These are phyloP conservation scores for Aphrocallistes beatrix DNA, from an alignment of 37 sponge, comb jelly and placozoan species.

Conservation along the genomic window DNA sequence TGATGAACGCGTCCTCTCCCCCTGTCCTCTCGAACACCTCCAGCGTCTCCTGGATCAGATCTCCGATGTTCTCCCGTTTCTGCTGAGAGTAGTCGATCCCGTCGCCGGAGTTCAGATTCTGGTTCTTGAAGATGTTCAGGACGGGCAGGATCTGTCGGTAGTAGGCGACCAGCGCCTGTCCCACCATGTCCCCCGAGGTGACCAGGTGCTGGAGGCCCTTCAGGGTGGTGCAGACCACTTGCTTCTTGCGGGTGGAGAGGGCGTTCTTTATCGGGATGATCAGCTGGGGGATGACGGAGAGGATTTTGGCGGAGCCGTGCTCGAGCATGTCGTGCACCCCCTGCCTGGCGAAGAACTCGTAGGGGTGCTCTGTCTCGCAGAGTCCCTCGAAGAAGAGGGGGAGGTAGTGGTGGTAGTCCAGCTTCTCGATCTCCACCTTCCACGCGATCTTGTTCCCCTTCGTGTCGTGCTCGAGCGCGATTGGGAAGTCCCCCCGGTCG, in stretches of 20 bases:
- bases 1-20: constrained; percentile 92
- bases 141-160: constrained; percentile 96
- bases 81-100: constrained; percentile 99
- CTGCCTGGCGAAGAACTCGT: constrained; percentile 97
- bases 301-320: constrained; percentile 77
- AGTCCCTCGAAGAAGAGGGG: constrained; percentile 98
- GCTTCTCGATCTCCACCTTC: constrained; percentile 97
- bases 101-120: constrained; percentile 92
- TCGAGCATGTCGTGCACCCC: constrained; percentile 99
- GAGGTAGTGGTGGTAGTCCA: constrained; percentile 96
- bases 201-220: constrained; percentile 92
- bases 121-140: constrained; percentile 82
- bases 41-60: constrained; percentile 86
- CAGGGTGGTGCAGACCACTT: constrained; percentile 84
- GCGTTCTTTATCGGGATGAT: constrained; percentile 98
- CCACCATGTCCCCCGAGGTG: constrained; percentile 76
- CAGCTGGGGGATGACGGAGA: constrained; percentile 94
- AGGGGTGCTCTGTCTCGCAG: constrained; percentile 88
- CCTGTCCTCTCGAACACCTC: constrained; percentile 87
- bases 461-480: constrained; percentile 93
- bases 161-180: constrained; percentile 95
- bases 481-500: constrained; percentile 95
- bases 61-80: constrained; percentile 89
- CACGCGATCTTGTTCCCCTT: constrained; percentile 99
- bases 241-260: constrained; percentile 69